Conservation (phyloP, 2,888 invertebrate genomes). For the Lordiphosa andalusiaca region DNA sequence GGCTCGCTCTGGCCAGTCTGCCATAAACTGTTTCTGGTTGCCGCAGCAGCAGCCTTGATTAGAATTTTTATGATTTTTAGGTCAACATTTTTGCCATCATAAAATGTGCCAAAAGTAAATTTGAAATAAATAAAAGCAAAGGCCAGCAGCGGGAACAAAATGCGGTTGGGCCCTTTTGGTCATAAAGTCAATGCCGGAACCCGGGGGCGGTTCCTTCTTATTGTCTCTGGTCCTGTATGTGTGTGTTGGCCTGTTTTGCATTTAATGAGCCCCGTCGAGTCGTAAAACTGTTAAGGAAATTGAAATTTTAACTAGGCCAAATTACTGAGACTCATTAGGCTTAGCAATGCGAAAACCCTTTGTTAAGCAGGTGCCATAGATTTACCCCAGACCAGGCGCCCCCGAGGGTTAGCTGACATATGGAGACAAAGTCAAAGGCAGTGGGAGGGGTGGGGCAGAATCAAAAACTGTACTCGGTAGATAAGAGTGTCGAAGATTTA, state of each 20-base stretch:
- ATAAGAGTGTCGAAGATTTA: conserved; percentile 78
- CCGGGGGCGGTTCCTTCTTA: conserved; percentile 14
- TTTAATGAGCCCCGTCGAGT: conserved; percentile 50
- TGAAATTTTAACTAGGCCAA: conserved; percentile 40
- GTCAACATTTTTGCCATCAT: conserved; percentile 76
- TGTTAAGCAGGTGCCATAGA: conserved; percentile 63
- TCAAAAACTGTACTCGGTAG: conserved; percentile 52
- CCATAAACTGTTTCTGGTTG: conserved; percentile 58
- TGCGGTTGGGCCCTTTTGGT: conserved; percentile 51
- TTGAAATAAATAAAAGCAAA: conserved; percentile 64
- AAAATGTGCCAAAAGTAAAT: conserved; percentile 73
- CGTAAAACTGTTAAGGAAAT: conserved; percentile 54
- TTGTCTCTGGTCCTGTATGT: conserved; percentile 25
- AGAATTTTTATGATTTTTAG: conserved; percentile 76
- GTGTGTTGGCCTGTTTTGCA: conserved; percentile 50
- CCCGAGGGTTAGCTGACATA: conserved; percentile 19
- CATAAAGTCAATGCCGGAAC: conserved; percentile 45
- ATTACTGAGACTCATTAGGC: conserved; percentile 42
- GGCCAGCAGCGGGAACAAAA: conserved; percentile 29
- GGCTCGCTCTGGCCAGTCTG: conserved; percentile 28
- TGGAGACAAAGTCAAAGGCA: conserved; percentile 24
- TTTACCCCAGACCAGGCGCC: conserved; percentile 14
- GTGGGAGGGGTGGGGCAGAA: neutral
- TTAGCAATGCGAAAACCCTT: conserved; percentile 22
- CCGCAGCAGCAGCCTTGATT: conserved; percentile 45